phyloP scores from a whole-genome alignment of 2,113 vertebrate genomes.

The Pardalotus punctatus region DNA sequence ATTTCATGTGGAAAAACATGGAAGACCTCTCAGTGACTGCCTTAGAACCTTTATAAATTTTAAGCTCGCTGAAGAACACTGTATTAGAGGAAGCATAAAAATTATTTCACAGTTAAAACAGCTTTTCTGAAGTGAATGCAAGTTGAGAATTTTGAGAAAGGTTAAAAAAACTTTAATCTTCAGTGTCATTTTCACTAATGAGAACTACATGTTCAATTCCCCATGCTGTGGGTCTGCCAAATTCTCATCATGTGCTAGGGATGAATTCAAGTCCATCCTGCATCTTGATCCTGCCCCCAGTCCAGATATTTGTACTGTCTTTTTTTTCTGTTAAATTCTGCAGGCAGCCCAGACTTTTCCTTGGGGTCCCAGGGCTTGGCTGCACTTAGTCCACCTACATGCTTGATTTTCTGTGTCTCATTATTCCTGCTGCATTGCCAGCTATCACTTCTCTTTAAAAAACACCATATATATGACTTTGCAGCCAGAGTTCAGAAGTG shows the following conservation, averaged over 20 bases:
- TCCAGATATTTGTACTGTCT: slow-evolving; percentile 34
- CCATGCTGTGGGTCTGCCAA: slow-evolving; percentile 14
- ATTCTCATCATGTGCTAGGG: slow-evolving; percentile 29
- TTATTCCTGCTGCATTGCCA: not conserved
- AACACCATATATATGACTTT: not conserved
- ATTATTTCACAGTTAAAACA: not conserved
- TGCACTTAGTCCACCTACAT: slow-evolving; percentile 38
- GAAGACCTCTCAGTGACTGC: not conserved
- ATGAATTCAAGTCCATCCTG: slow-evolving; percentile 44
- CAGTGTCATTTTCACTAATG: not conserved
- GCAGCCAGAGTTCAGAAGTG: not conserved
- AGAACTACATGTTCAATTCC: slow-evolving; percentile 46
- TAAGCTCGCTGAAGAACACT: not conserved
- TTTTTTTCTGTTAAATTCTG: slow-evolving; percentile 50
- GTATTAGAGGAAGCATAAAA: not conserved
- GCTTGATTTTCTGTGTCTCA: not conserved
- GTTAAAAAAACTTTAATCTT: not conserved
- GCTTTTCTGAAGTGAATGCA: not conserved
- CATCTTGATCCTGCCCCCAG: not conserved
- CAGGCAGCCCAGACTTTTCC: slow-evolving; percentile 32
- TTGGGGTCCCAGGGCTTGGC: slow-evolving; percentile 42
- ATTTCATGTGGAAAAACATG: not conserved
- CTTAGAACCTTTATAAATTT: not conserved
- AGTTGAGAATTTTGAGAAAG: not conserved
- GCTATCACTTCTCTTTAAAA: not conserved